A percentile compares a stretch with the other conserved stretches of the same genome.
These are phyloP conservation scores for Maniola hyperantus DNA, from an alignment of 2,888 invertebrate genomes.

Conservation along the genomic window DNA sequence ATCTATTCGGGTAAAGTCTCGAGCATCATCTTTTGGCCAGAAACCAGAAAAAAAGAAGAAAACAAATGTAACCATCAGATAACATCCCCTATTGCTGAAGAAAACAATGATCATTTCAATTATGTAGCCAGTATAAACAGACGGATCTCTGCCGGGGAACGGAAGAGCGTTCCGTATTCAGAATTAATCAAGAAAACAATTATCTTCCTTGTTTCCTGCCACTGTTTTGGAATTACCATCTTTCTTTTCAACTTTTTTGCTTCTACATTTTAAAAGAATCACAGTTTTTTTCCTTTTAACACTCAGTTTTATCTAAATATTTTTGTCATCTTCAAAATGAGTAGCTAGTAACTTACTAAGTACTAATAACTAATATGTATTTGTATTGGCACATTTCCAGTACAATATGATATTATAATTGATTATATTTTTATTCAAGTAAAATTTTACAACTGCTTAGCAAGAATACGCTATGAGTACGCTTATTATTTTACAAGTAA, in stretches of 20 bases:
- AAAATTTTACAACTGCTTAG: too few species aligned
- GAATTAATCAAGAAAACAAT: slow-evolving; percentile 75
- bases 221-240: slow-evolving; percentile 47
- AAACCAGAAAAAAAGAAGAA: background rate
- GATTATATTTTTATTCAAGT: too few species aligned
- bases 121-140: slow-evolving; percentile 38
- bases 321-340: slow-evolving; percentile 11
- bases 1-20: too few species aligned
- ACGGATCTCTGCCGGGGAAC: slow-evolving; percentile 39
- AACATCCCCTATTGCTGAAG: slow-evolving; percentile 20
- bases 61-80: slow-evolving; percentile 14
- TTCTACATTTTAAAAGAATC: slow-evolving; percentile 7
- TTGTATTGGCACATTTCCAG: too few species aligned
- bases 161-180: slow-evolving; percentile 50
- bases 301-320: background rate
- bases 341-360: background rate
- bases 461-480: too few species aligned
- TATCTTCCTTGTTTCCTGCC: slow-evolving; percentile 59
- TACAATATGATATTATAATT: too few species aligned
- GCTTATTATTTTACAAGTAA: too few species aligned
- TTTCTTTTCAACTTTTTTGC: slow-evolving; percentile 29
- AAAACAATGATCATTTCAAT: slow-evolving; percentile 44
- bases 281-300: background rate
- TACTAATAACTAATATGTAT: too few species aligned
- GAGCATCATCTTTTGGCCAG: too few species aligned